Evolutionary conservation across 2,888 invertebrate genomes (phyloP).

Genomic region (Chironomus tentans): DNA sequence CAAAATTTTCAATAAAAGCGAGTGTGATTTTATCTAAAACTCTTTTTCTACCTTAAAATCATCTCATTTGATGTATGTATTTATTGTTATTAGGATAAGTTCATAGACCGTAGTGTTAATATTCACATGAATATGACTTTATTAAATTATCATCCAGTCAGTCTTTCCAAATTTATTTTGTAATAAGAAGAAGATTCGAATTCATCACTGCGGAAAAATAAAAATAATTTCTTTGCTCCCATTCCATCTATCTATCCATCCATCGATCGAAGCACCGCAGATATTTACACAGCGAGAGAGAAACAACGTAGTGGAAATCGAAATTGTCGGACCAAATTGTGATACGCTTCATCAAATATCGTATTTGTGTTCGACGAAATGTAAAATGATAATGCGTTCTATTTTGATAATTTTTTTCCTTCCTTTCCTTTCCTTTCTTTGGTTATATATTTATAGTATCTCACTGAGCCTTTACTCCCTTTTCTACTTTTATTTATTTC

Average conservation of each 20-base stretch:
- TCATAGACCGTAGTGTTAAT: too few relatives aligned
- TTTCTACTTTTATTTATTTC: too few relatives aligned
- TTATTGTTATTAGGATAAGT: neutral
- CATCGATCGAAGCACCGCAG: too few relatives aligned
- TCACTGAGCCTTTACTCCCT: too few relatives aligned
- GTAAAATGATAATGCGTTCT: conserved; percentile 30
- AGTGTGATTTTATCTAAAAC: neutral
- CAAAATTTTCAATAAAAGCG: conserved; percentile 5
- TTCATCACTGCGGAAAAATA: neutral
- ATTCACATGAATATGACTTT: too few relatives aligned
- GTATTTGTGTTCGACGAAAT: conserved; percentile 29
- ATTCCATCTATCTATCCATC: neutral
- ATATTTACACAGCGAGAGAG: neutral
- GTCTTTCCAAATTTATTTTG: neutral
- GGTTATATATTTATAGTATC: neutral
- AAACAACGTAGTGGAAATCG: neutral
- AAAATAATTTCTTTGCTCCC: neutral
- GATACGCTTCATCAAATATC: conserved; percentile 31
- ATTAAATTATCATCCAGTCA: too few relatives aligned
- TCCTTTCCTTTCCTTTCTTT: neutral
- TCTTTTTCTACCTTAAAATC: neutral
- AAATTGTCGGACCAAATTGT: conserved; percentile 31
- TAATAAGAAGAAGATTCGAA: neutral
- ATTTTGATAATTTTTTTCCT: conserved; percentile 16
- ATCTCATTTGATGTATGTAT: neutral